phyloP scores from a whole-genome alignment of 2,888 invertebrate genomes.

The Melangyna quadrimaculata region DNA sequence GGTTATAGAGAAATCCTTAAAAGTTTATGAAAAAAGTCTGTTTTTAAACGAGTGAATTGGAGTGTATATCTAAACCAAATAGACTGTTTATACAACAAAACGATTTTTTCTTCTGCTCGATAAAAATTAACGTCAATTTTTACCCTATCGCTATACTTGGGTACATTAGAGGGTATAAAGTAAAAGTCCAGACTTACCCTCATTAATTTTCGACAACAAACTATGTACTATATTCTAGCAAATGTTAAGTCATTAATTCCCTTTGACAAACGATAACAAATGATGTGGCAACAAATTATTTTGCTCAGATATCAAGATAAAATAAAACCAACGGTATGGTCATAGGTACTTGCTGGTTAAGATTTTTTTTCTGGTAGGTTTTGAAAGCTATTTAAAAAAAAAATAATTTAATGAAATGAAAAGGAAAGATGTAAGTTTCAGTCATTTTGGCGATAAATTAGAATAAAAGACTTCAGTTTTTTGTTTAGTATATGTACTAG shows the following conservation, averaged over 20 bases:
- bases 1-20: no score
- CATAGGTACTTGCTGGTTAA: neutral
- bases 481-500: no score
- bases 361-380: no score
- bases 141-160: neutral
- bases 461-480: no score
- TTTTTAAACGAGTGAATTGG: no score
- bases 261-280: conserved; percentile 52
- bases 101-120: conserved; percentile 13
- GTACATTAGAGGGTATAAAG: no score
- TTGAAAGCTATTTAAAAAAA: no score
- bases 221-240: neutral
- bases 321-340: neutral
- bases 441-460: no score
- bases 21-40: no score
- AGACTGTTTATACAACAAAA: neutral
- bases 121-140: conserved; percentile 17
- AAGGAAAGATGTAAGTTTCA: no score
- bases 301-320: neutral
- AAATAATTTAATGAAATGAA: no score
- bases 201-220: conserved; percentile 17
- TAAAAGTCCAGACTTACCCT: neutral
- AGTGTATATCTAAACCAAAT: neutral
- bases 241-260: conserved; percentile 51
- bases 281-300: conserved; percentile 55